Evolutionary conservation across 2,797 vertebrate species (phyloP).

Genomic region (Phalloptychus januarius): DNA sequence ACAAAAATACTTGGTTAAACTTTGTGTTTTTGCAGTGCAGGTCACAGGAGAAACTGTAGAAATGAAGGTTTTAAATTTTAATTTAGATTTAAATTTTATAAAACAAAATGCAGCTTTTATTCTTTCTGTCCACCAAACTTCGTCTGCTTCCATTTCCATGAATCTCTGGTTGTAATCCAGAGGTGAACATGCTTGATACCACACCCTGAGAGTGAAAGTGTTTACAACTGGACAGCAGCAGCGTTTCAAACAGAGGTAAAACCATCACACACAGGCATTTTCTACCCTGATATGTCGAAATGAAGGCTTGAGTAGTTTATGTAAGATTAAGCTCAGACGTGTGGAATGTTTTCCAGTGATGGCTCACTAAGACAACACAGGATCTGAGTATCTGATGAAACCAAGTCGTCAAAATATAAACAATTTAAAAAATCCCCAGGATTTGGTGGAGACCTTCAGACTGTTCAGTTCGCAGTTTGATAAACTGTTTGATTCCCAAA

Average conservation of each 20-base stretch:
- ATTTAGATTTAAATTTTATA: background rate
- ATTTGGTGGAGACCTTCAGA: background rate
- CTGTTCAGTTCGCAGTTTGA: slow-evolving; percentile 5
- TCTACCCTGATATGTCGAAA: background rate
- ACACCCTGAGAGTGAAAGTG: background rate
- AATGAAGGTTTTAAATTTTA: background rate
- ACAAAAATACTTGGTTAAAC: no score
- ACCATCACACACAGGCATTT: background rate
- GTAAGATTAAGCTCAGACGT: background rate
- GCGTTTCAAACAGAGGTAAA: background rate
- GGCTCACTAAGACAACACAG: background rate
- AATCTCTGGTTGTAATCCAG: background rate
- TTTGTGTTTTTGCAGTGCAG: background rate
- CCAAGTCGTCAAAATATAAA: background rate
- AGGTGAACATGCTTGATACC: background rate
- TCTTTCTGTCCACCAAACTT: background rate
- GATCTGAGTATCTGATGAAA: background rate
- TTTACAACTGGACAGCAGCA: background rate
- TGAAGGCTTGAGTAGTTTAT: background rate
- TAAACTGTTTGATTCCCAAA: slow-evolving; percentile 18
- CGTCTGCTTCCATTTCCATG: background rate
- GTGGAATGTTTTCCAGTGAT: slow-evolving; percentile 4
- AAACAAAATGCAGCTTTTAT: background rate
- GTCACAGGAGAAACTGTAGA: background rate
- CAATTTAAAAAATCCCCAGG: background rate